These are phyloP conservation scores for Drymonia ruficornis DNA, from an alignment of 2,888 invertebrate genomes.

Conservation along the genomic window DNA sequence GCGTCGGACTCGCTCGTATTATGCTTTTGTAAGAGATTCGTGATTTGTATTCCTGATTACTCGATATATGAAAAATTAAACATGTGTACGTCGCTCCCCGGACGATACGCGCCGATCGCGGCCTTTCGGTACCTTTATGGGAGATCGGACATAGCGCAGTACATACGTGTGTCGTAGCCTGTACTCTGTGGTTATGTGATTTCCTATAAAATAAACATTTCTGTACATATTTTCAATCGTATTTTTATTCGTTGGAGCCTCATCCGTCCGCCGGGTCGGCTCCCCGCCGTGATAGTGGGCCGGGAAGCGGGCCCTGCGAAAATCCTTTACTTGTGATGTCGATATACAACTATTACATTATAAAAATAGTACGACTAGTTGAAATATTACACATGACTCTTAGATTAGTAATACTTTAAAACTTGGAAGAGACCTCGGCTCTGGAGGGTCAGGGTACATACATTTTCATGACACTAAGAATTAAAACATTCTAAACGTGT, in stretches of 20 bases:
- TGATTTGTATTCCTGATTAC: slow-evolving; percentile 83
- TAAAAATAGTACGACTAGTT: slow-evolving; percentile 63
- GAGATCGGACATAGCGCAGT: slow-evolving; percentile 65
- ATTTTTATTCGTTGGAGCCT: slow-evolving; percentile 71
- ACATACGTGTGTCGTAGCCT: slow-evolving; percentile 64
- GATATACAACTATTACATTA: slow-evolving; percentile 48
- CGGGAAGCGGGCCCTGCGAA: slow-evolving; percentile 25
- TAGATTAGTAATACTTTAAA: slow-evolving; percentile 46
- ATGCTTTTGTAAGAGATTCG: slow-evolving; percentile 83
- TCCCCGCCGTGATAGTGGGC: slow-evolving; percentile 11
- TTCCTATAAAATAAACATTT: slow-evolving; percentile 81
- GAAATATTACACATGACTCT: slow-evolving; percentile 48
- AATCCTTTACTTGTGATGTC: slow-evolving; percentile 34
- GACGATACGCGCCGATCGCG: slow-evolving; percentile 66
- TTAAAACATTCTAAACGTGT: slow-evolving; percentile 50
- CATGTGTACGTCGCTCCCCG: slow-evolving; percentile 78
- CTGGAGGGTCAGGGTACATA: slow-evolving; percentile 51
- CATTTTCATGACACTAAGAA: slow-evolving; percentile 56
- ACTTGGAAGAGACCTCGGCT: slow-evolving; percentile 47
- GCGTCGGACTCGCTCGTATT: slow-evolving; percentile 67
- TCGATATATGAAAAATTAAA: slow-evolving; percentile 77
- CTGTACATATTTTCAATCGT: slow-evolving; percentile 83
- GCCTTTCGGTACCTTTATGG: slow-evolving; percentile 65
- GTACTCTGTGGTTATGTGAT: slow-evolving; percentile 71
- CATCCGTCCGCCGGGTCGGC: slow-evolving; percentile 14